Evolutionary conservation across 2,113 vertebrate species (phyloP).

Genomic region (Centropus unirufus): DNA sequence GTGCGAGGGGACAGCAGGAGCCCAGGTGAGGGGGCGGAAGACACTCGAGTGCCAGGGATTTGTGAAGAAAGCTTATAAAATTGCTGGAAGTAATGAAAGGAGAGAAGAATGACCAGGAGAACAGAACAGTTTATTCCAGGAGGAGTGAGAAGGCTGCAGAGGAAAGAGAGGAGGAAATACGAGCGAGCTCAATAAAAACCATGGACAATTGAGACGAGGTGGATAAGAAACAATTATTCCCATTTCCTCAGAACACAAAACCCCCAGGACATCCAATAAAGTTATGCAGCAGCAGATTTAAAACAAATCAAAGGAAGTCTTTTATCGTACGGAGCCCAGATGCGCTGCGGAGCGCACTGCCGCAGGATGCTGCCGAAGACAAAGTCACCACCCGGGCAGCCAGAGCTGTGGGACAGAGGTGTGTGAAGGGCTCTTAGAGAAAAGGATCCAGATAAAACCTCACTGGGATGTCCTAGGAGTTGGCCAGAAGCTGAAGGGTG

Average conservation of each 20-base stretch:
- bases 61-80: constrained; percentile 18
- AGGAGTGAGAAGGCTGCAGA: not conserved
- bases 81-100: constrained; percentile 47
- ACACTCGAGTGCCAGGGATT: constrained; percentile 4
- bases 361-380: not conserved
- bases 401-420: not conserved
- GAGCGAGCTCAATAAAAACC: constrained; percentile 51
- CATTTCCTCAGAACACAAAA: constrained; percentile 20
- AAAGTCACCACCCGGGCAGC: not conserved
- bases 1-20: not conserved
- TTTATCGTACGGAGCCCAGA: not conserved
- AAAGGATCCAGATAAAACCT: fast-evolving
- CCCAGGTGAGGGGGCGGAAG: not conserved
- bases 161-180: constrained; percentile 37
- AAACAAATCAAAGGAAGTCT: constrained; percentile 33
- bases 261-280: constrained; percentile 45
- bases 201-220: not conserved
- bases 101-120: constrained; percentile 39
- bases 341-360: not conserved
- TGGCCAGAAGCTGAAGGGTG: not conserved
- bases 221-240: constrained; percentile 45
- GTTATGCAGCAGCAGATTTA: constrained; percentile 21
- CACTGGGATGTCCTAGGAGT: not conserved
- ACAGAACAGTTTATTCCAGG: constrained; percentile 27
- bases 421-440: not conserved